Percentiles rank a stretch among this genome's conserved stretches.
Evolutionary conservation across 2,113 vertebrate genomes (phyloP).

Genomic region (Podarcis cretensis): DNA sequence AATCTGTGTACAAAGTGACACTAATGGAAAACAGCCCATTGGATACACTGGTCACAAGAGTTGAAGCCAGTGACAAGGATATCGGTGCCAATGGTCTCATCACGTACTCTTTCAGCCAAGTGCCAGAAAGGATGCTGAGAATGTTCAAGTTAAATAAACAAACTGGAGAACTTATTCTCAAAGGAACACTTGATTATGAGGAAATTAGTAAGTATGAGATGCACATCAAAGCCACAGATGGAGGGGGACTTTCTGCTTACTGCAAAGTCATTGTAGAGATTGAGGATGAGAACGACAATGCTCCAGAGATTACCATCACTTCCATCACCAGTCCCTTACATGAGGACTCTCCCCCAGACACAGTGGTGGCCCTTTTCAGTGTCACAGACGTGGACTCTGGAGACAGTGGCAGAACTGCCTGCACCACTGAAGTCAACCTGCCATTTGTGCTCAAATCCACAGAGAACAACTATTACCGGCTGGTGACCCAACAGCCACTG

Average conservation of each 20-base stretch:
- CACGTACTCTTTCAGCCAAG: neutral
- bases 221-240: slow-evolving; percentile 2
- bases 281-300: slow-evolving; percentile 80
- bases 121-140: neutral
- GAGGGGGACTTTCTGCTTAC: neutral
- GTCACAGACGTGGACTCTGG: slow-evolving; percentile 76
- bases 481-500: slow-evolving; percentile 49
- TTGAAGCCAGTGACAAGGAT: neutral
- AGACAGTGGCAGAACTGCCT: slow-evolving; percentile 72
- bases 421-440: slow-evolving; percentile 58
- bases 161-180: neutral
- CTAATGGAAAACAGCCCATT: neutral
- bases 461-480: neutral
- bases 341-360: slow-evolving; percentile 76
- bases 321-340: slow-evolving; percentile 72
- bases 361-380: slow-evolving; percentile 76
- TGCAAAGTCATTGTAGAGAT: slow-evolving; percentile 73
- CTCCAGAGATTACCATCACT: slow-evolving; percentile 75
- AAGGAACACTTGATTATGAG: neutral
- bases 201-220: neutral
- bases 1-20: neutral
- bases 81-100: neutral
- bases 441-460: slow-evolving; percentile 51
- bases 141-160: neutral
- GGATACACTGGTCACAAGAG: neutral